A percentile compares a stretch with the other conserved stretches of the same genome.
These are phyloP conservation scores for Sceliomorpha sp. DNA, from an alignment of 2,888 invertebrate genomes.

Conservation along the genomic window DNA sequence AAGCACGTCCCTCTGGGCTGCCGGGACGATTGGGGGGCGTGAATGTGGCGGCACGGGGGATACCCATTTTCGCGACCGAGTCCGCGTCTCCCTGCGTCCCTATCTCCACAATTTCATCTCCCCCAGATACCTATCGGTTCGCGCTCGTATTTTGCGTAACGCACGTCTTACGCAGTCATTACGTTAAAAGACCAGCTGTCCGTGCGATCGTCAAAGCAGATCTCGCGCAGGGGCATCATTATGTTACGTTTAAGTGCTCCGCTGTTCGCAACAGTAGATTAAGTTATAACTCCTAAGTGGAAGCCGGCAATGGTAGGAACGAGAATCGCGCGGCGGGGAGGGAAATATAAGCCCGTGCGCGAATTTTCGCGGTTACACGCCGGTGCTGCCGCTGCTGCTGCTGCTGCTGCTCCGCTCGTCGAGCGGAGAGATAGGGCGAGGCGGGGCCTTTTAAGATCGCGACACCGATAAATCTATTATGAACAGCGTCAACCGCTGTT, in stretches of 20 bases:
- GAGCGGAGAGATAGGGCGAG: too few relatives aligned
- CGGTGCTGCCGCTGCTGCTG: too few relatives aligned
- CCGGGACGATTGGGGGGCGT: slow-evolving; percentile 20
- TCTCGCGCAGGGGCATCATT: slow-evolving; percentile 61
- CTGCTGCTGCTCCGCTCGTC: too few relatives aligned
- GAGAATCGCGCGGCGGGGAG: slow-evolving; percentile 21
- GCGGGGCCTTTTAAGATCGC: slow-evolving; percentile 40
- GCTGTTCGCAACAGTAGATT: slow-evolving; percentile 66
- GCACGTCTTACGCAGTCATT: slow-evolving; percentile 57
- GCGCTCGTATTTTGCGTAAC: slow-evolving; percentile 67
- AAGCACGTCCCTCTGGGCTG: slow-evolving; percentile 12
- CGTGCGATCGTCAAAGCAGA: slow-evolving; percentile 49
- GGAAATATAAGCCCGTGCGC: slow-evolving; percentile 21
- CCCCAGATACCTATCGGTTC: slow-evolving; percentile 67
- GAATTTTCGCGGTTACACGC: slow-evolving; percentile 50
- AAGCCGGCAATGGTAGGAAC: slow-evolving; percentile 15
- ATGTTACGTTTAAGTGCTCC: slow-evolving; percentile 60
- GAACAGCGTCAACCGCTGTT: slow-evolving; percentile 35
- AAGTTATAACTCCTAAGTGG: slow-evolving; percentile 70
- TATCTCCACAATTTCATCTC: slow-evolving; percentile 58
- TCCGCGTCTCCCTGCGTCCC: slow-evolving; percentile 13
- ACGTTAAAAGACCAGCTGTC: slow-evolving; percentile 30
- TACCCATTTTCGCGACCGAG: slow-evolving; percentile 26
- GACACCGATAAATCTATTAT: slow-evolving; percentile 44
- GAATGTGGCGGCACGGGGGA: slow-evolving; percentile 22